Base-by-base conservation (phyloP, 2,797 vertebrate species). In the Bovichtus diacanthus region DNA sequence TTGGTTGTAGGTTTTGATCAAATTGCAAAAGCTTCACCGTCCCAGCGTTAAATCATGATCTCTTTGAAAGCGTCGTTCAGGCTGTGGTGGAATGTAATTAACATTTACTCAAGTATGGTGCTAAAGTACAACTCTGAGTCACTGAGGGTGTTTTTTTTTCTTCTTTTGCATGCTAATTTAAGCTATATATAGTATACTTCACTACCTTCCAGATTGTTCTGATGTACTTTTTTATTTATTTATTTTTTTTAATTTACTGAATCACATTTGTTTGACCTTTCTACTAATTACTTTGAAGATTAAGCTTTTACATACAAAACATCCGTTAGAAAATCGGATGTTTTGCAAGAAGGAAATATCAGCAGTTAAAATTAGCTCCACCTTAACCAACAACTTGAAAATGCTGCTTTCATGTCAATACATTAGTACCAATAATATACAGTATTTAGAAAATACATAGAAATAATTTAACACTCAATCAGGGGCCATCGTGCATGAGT, bases 1-100 rank as follows among this genome's bases (percentile, higher is more conserved):
- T 74, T 50, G 51, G 66, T 49, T 81, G 53, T 53, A 66, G 74
- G 69, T 64, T 84, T 65, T 80, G 55, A 71, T 81, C 61, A 49
- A 78, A 59, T 46, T 64, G 64, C 55, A 73, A 75, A 71, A 46
- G 9, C 38, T 67, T 74, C 65, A 68, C 65, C 31, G 34, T 77
- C 70, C 69, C 53, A 23, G 41, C 59, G 21, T 61, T 25, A 25
- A 25, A 61, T 55, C 9, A 13, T 41, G 55, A 21, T 54, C 25
- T 53, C 46, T 54, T 27, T 68, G 4, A 39, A 73, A 63, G 54
- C 29, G 59, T 55, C 13, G 51, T 72, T 67, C 31, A 78, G 46
- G 59, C 47, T 29, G 36, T n/a, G 36, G 38, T 60, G 21, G 10
- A 51, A 63, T 62, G 58, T 71, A 36, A 74, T 55, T 78, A 76